Conservation (phyloP, 2,113 vertebrate genomes). For the Amphiprion ocellaris region DNA sequence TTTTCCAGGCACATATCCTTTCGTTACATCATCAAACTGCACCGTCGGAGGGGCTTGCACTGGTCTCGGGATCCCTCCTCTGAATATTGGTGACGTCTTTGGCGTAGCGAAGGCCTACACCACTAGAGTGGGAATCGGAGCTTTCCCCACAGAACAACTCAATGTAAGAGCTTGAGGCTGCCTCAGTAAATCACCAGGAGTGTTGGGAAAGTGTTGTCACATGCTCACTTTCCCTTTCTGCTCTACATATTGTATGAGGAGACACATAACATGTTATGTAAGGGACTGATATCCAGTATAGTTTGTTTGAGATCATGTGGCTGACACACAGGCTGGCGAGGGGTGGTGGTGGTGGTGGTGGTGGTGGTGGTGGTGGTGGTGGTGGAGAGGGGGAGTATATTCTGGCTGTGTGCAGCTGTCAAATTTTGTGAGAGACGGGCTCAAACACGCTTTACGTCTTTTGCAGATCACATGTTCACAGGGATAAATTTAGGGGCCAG, state of each 20-base stretch:
- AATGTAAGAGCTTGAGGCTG: constrained; percentile 86
- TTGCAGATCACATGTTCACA: constrained; percentile 75
- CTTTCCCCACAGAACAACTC: constrained; percentile 97
- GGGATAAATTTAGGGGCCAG: constrained; percentile 80
- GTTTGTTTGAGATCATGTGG: constrained; percentile 45
- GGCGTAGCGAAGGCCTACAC: constrained; percentile 97
- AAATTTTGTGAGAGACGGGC: constrained; percentile 64
- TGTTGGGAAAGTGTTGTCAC: constrained; percentile 6
- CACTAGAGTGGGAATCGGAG: constrained; percentile 96
- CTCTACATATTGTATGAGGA: neutral
- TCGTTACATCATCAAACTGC: constrained; percentile 98
- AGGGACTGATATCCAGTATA: constrained; percentile 24
- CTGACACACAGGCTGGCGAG: constrained; percentile 40
- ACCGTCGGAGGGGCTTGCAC: constrained; percentile 96
- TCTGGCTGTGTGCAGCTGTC: constrained; percentile 74
- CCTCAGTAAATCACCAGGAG: neutral
- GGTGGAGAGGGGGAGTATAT: constrained; percentile 5
- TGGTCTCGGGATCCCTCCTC: constrained; percentile 93
- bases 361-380: neutral
- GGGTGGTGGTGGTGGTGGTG: neutral
- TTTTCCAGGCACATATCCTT: constrained; percentile 94
- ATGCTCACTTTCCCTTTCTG: neutral
- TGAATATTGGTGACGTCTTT: constrained; percentile 94
- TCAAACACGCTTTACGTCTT: constrained; percentile 66
- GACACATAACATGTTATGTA: constrained; percentile 42